Evolutionary conservation across 2,113 vertebrate genomes (phyloP), one percentile per base, ranked within the genome.

Genomic region (Calidris pugnax): DNA sequence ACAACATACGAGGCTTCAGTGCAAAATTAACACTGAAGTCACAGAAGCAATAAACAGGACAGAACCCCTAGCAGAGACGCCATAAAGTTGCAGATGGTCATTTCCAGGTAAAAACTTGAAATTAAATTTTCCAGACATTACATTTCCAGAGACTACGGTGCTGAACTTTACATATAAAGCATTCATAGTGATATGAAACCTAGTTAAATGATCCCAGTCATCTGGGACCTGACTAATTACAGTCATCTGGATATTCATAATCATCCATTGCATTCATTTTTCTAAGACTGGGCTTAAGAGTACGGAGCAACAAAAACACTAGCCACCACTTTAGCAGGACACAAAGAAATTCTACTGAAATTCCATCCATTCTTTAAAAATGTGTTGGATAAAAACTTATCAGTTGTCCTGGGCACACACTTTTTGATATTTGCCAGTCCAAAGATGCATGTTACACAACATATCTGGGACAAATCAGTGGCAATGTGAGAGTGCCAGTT

Each of bases 21-120:
- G 45, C 64, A 64, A 91, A 96, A 90, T 92, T n/a, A 90, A 35
- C 4, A 60, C 32, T 59, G 66, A 83, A 62, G 43, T 91, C 77
- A 69, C 50, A 85, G 20, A 74, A 83, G 35, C 14, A 94, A 37
- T 47, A 73, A 85, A 55, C 1, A 78, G 41, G 56, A 86, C 23
- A 68, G 62, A 76, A n/a, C 21, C 21, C 39, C 67, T n/a, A 64
- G 19, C 5, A 78, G 24, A 87, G 24, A 66, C 50, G 73, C 75
- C n/a, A 79, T 39, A 35, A 83, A 75, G 37, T 55, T n/a, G 48
- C 51, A 95, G 59, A 53, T 80, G 57, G 12, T 83, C 24, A 83
- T 88, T 93, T 73, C 63, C 2, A 2, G 50, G 32, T 68, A 48
- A 94, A 93, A 93, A 32, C 4, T 62, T 83, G 28, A 69, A 85